phyloP scores from a whole-genome alignment of 2,113 vertebrate genomes.

The Hassar affinis region DNA sequence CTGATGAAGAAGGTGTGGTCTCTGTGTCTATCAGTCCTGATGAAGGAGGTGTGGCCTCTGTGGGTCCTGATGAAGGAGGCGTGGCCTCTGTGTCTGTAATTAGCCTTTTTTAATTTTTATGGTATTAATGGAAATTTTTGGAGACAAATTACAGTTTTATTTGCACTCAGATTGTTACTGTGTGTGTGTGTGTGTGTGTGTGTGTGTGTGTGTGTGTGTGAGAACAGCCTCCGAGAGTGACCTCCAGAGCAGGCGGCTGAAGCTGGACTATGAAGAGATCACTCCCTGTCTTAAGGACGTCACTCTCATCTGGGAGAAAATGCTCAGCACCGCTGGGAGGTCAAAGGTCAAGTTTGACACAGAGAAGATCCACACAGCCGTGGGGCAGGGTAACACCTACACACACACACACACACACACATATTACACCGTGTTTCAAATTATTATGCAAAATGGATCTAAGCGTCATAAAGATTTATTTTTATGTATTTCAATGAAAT shows the following conservation, averaged over 20 bases:
- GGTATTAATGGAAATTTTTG: neutral
- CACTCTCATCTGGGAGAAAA: slow-evolving; percentile 92
- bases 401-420: no score
- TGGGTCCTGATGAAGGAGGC: neutral
- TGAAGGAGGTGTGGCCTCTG: no score
- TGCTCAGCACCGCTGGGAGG: slow-evolving; percentile 84
- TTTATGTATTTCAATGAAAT: no score
- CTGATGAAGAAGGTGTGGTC: no score
- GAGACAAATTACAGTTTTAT: neutral
- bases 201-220: slow-evolving; percentile 15
- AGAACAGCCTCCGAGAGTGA: slow-evolving; percentile 86
- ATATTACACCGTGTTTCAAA: no score
- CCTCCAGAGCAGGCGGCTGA: slow-evolving; percentile 89
- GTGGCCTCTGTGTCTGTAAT: neutral
- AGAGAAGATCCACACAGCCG: slow-evolving; percentile 86
- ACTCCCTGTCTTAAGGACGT: slow-evolving; percentile 94
- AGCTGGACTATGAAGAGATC: slow-evolving; percentile 97
- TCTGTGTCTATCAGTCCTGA: no score
- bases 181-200: neutral
- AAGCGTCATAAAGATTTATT: no score
- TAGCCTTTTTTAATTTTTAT: neutral
- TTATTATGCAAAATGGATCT: no score
- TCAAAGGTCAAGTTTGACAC: slow-evolving; percentile 86
- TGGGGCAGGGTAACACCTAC: slow-evolving; percentile 82
- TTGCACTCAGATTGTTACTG: neutral